Conservation (phyloP, 1,140 invertebrate genomes). For the Lethrus apterus region DNA sequence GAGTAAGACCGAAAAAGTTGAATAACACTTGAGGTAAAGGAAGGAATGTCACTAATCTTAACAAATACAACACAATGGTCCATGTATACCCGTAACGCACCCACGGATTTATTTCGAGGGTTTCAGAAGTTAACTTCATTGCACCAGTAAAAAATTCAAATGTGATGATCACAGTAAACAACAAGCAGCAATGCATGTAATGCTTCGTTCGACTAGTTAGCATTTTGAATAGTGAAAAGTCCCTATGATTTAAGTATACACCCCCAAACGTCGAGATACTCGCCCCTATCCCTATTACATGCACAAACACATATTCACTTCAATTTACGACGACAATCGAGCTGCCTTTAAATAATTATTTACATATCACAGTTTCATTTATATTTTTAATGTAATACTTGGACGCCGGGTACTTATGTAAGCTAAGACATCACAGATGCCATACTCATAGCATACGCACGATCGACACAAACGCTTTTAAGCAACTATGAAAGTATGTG, state of each 20-base stretch:
- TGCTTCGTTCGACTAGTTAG: conserved; percentile 63
- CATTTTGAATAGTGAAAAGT: conserved; percentile 38
- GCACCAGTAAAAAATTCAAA: conserved; percentile 77
- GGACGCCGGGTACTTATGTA: no score
- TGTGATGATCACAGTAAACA: conserved; percentile 64
- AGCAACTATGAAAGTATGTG: no score
- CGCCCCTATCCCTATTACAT: background rate
- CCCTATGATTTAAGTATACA: background rate
- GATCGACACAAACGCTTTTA: no score
- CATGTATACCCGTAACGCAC: conserved; percentile 67
- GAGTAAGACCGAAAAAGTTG: conserved; percentile 83
- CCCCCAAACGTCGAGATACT: background rate
- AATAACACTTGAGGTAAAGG: conserved; percentile 85
- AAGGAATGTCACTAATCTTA: conserved; percentile 77
- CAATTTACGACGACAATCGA: no score
- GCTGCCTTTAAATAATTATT: no score
- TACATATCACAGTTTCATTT: no score
- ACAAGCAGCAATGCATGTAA: conserved; percentile 68
- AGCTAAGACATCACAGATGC: no score
- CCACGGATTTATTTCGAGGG: conserved; percentile 68
- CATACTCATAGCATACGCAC: no score
- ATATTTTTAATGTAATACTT: no score
- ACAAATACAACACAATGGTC: conserved; percentile 66
- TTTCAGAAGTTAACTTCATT: conserved; percentile 56
- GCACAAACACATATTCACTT: background rate